Percentiles rank a stretch among this genome's conserved stretches.
These are phyloP conservation scores for Aleiodes leptofemur DNA, from an alignment of 2,888 invertebrate species.

Conservation along the genomic window DNA sequence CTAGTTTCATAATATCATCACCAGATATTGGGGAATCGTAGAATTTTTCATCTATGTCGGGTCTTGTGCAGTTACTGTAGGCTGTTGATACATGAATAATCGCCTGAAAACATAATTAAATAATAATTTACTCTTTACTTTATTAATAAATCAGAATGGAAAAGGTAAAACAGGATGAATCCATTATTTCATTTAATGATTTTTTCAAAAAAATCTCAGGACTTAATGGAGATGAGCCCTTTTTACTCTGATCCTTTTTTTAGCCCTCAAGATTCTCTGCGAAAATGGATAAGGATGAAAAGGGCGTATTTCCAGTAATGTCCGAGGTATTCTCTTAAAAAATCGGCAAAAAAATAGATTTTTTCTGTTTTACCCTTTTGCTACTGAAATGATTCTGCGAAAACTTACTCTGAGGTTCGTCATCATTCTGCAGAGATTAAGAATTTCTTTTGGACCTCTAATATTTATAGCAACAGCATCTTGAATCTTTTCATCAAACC, in stretches of 20 bases:
- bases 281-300: no score
- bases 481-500: slow-evolving; percentile 89
- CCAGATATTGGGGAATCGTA: slow-evolving; percentile 73
- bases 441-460: slow-evolving; percentile 84
- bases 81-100: slow-evolving; percentile 89
- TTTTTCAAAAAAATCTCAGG: no score
- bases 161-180: neutral
- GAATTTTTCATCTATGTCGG: slow-evolving; percentile 73
- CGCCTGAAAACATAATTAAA: slow-evolving; percentile 75
- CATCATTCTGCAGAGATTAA: slow-evolving; percentile 84
- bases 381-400: no score
- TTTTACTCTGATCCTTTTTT: no score
- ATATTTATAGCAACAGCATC: slow-evolving; percentile 88
- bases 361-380: no score
- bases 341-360: no score
- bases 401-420: slow-evolving; percentile 81
- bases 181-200: no score
- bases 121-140: no score
- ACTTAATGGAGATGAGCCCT: no score
- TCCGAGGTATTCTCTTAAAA: no score
- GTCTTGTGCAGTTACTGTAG: slow-evolving; percentile 82
- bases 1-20: slow-evolving; percentile 70
- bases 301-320: no score
- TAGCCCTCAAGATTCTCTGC: no score
- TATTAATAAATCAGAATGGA: neutral